Evolutionary conservation across 2,113 vertebrate genomes (phyloP).

Genomic region (Phylloscopus whistleri): DNA sequence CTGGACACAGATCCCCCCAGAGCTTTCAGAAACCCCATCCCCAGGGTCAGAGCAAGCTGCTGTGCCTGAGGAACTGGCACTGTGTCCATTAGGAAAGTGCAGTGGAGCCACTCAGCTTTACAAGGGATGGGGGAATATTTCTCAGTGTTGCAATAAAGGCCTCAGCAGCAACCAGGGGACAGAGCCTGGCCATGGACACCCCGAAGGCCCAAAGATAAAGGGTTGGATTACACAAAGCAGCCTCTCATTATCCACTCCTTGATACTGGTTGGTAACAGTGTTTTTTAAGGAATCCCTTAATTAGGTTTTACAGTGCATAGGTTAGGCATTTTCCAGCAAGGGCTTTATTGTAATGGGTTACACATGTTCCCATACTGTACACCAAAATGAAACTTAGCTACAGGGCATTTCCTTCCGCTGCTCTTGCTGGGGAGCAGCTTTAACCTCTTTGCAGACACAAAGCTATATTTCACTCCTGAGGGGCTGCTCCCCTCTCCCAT

Average conservation of each 20-base stretch:
- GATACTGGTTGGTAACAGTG: slow-evolving; percentile 54
- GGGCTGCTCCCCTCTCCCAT: not conserved
- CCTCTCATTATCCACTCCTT: slow-evolving; percentile 57
- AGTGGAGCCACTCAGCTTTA: not conserved
- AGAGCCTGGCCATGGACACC: not conserved
- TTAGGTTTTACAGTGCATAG: slow-evolving; percentile 67
- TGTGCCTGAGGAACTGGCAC: not conserved
- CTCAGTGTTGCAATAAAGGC: not conserved
- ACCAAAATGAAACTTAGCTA: slow-evolving; percentile 58
- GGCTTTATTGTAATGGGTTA: slow-evolving; percentile 67
- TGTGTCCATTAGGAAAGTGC: not conserved
- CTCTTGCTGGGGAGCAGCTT: slow-evolving; percentile 57
- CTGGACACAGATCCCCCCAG: not conserved
- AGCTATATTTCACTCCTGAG: slow-evolving; percentile 46
- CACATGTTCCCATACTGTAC: slow-evolving; percentile 63
- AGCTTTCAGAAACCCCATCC: not conserved
- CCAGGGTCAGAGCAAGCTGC: not conserved
- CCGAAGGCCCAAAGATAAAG: slow-evolving; percentile 51
- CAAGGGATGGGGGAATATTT: not conserved
- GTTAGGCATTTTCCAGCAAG: slow-evolving; percentile 64
- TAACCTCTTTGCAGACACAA: slow-evolving; percentile 49
- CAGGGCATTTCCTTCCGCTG: slow-evolving; percentile 62
- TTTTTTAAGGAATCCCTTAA: slow-evolving; percentile 64
- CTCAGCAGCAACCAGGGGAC: slow-evolving; percentile 18
- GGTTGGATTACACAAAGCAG: slow-evolving; percentile 60